Evolutionary conservation across 1,140 invertebrate genomes (phyloP).

Genomic region (Ectropis grisescens): DNA sequence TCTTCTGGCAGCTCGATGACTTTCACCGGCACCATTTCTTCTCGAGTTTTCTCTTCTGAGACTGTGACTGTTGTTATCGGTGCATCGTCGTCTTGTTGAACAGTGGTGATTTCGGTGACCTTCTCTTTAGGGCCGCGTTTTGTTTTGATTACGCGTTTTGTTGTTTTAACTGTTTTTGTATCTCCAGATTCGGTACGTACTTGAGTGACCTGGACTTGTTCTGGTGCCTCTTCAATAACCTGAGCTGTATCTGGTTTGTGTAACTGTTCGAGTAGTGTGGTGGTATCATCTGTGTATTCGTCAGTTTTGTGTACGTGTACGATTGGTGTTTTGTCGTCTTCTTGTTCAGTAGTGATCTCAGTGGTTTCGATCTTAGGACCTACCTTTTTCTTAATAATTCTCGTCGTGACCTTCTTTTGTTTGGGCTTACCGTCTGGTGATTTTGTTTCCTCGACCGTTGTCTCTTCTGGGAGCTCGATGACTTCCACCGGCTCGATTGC

Average conservation of each 20-base stretch:
- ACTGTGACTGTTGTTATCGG: slow-evolving; percentile 6
- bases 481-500: slow-evolving; percentile 1
- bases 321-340: slow-evolving; percentile 23
- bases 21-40: background rate
- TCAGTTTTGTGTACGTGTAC: slow-evolving; percentile 6
- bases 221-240: slow-evolving; percentile 6
- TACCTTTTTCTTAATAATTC: slow-evolving; percentile 38
- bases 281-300: slow-evolving; percentile 7
- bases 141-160: background rate
- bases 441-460: slow-evolving; percentile 9
- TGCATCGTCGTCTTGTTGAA: slow-evolving; percentile 10
- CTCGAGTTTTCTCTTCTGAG: background rate
- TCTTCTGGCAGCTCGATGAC: slow-evolving; percentile 8
- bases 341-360: slow-evolving; percentile 31
- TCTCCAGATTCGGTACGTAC: slow-evolving; percentile 19
- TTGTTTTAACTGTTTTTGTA: background rate
- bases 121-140: slow-evolving; percentile 23
- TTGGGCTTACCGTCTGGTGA: slow-evolving; percentile 15
- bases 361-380: slow-evolving; percentile 30
- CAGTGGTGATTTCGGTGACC: slow-evolving; percentile 5
- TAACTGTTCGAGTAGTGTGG: slow-evolving; percentile 1
- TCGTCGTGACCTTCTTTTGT: slow-evolving; percentile 32
- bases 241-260: slow-evolving; percentile 1
- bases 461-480: slow-evolving; percentile 10
- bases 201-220: slow-evolving; percentile 25